These are phyloP conservation scores for Scartelaos histophorus DNA, from an alignment of 2,113 vertebrate species.

Conservation along the genomic window DNA sequence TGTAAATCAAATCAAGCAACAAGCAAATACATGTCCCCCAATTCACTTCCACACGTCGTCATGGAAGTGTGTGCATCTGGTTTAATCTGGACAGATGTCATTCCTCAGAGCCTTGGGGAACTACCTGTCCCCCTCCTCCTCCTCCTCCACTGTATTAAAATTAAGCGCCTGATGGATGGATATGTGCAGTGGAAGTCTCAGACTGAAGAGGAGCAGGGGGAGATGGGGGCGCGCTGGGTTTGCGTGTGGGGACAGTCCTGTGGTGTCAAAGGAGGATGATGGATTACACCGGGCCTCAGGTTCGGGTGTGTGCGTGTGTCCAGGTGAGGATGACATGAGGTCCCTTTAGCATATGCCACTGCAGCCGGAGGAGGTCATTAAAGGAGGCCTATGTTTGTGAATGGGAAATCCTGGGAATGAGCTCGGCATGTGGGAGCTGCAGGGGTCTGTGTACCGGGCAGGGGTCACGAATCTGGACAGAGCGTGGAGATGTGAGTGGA, in stretches of 20 bases:
- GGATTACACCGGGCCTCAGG: slow-evolving; percentile 62
- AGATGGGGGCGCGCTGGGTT: slow-evolving; percentile 63
- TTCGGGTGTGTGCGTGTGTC: slow-evolving; percentile 34
- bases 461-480: slow-evolving; percentile 29
- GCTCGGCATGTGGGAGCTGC: slow-evolving; percentile 19
- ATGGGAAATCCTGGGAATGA: slow-evolving; percentile 54
- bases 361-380: slow-evolving; percentile 63
- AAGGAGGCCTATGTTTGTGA: slow-evolving; percentile 70
- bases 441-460: slow-evolving; percentile 14
- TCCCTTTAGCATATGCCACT: slow-evolving; percentile 11
- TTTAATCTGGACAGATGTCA: background rate
- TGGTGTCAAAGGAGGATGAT: slow-evolving; percentile 66
- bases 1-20: too few species aligned
- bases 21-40: too few species aligned
- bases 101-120: background rate
- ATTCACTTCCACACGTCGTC: background rate
- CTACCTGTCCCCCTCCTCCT: background rate
- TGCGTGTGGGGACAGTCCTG: slow-evolving; percentile 49
- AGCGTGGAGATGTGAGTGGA: slow-evolving; percentile 38
- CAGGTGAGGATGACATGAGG: slow-evolving; percentile 5
- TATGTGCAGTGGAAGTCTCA: slow-evolving; percentile 50
- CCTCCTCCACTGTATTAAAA: slow-evolving; percentile 50
- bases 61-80: background rate
- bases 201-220: slow-evolving; percentile 40
- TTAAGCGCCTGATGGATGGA: slow-evolving; percentile 65